A percentile compares a stretch with the other conserved stretches of the same genome.
These are phyloP conservation scores for Brachypterus glaber DNA, from an alignment of 2,888 invertebrate genomes.

Conservation along the genomic window DNA sequence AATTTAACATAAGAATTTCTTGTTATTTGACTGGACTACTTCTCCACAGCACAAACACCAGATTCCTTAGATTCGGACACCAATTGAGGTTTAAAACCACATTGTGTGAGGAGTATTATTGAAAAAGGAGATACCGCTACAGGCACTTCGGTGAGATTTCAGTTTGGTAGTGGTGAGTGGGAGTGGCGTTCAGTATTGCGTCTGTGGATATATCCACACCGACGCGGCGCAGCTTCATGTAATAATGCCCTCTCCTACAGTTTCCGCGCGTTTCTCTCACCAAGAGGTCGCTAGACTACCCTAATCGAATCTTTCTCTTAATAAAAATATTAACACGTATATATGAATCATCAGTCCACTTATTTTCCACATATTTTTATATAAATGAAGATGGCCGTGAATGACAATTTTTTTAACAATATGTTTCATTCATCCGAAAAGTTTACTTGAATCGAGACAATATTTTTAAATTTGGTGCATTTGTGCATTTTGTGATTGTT, in stretches of 20 bases:
- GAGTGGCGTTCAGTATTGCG: slow-evolving; percentile 35
- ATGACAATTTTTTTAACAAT: too few species aligned
- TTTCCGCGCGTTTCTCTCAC: slow-evolving; percentile 37
- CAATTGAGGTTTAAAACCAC: slow-evolving; percentile 18
- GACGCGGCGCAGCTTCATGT: slow-evolving; percentile 35
- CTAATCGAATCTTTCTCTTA: slow-evolving; percentile 15
- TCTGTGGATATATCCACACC: slow-evolving; percentile 21
- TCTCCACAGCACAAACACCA: slow-evolving; percentile 21
- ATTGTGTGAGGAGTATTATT: slow-evolving; percentile 25
- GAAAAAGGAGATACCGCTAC: slow-evolving; percentile 26
- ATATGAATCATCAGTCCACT: too few species aligned
- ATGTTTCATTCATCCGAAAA: too few species aligned
- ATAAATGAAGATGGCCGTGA: too few species aligned
- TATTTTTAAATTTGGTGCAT: background rate
- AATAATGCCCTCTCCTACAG: slow-evolving; percentile 33
- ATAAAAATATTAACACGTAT: slow-evolving; percentile 8
- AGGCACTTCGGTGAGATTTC: slow-evolving; percentile 30
- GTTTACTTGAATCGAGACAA: too few species aligned
- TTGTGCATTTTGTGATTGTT: background rate
- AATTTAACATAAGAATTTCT: too few species aligned
- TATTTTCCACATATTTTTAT: too few species aligned
- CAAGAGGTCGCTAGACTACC: slow-evolving; percentile 30
- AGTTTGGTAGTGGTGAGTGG: slow-evolving; percentile 34
- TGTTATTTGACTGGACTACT: too few species aligned
- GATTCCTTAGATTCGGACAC: slow-evolving; percentile 21